These are phyloP conservation scores for Philereme transversata DNA, from an alignment of 2,888 invertebrate species.

Conservation along the genomic window DNA sequence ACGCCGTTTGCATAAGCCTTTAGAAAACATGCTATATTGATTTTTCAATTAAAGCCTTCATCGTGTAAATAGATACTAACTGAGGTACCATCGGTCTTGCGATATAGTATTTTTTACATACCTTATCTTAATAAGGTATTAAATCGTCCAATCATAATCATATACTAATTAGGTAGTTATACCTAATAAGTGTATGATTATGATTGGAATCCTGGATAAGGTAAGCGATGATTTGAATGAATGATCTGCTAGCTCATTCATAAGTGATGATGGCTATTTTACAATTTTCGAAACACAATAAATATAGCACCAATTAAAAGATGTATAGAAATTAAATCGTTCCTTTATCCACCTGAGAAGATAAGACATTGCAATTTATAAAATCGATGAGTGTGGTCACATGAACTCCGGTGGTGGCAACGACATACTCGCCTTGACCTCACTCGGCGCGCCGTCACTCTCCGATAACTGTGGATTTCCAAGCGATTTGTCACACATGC, in stretches of 20 bases:
- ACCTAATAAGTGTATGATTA: too few species aligned
- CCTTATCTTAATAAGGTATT: too few species aligned
- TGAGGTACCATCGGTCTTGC: too few species aligned
- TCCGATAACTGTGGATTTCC: conserved; percentile 51
- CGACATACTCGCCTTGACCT: conserved; percentile 75
- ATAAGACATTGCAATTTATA: conserved; percentile 3
- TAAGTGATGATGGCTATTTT: too few species aligned
- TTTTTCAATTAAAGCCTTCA: conserved; percentile 4
- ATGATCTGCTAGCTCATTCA: too few species aligned
- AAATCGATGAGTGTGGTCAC: conserved; percentile 23
- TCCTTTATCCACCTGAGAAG: background rate
- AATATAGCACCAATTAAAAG: too few species aligned
- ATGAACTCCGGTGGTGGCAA: conserved; percentile 71
- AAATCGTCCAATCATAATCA: too few species aligned
- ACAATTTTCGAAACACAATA: too few species aligned
- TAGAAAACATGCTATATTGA: conserved; percentile 1
- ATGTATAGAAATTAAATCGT: background rate
- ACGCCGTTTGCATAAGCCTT: background rate
- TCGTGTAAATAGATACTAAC: background rate
- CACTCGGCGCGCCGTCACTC: conserved; percentile 53
- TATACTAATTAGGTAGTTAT: too few species aligned
- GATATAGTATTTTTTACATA: too few species aligned
- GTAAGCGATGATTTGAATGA: too few species aligned
- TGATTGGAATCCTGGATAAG: too few species aligned
- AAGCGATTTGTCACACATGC: conserved; percentile 22